Evolutionary conservation across 2,888 invertebrate genomes (phyloP).

Genomic region (Drosophila dives): DNA sequence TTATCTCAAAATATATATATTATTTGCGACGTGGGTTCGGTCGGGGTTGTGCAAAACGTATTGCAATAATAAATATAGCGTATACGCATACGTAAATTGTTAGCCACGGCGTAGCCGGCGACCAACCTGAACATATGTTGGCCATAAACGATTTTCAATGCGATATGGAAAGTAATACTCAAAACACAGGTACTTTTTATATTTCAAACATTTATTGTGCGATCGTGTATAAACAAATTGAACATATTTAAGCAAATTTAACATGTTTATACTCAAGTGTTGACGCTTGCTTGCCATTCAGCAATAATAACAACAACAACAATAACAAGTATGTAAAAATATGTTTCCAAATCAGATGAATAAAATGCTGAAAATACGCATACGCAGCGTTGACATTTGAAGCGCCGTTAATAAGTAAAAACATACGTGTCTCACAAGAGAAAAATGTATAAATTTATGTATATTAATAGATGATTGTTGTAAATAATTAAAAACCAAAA

Average conservation of each 20-base stretch:
- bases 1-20: slow-evolving; percentile 51
- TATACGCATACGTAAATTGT: slow-evolving; percentile 30
- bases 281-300: slow-evolving; percentile 62
- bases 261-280: slow-evolving; percentile 69
- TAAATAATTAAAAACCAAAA: slow-evolving; percentile 69
- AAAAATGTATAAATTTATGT: slow-evolving; percentile 25
- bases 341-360: slow-evolving; percentile 26
- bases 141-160: slow-evolving; percentile 62
- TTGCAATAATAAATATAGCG: slow-evolving; percentile 62
- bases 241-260: slow-evolving; percentile 25
- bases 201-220: background rate
- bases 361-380: slow-evolving; percentile 51
- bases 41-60: slow-evolving; percentile 27
- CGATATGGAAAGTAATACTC: slow-evolving; percentile 61
- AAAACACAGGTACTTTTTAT: background rate
- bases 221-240: slow-evolving; percentile 55
- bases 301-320: slow-evolving; percentile 15
- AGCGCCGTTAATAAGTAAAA: slow-evolving; percentile 44
- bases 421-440: slow-evolving; percentile 15
- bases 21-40: background rate
- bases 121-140: slow-evolving; percentile 64
- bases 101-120: slow-evolving; percentile 23
- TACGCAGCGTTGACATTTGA: slow-evolving; percentile 63
- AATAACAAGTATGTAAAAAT: slow-evolving; percentile 15
- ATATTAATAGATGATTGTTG: slow-evolving; percentile 69